Evolutionary conservation across 53 echinoderm and acorn worm species (phyloP), one percentile per base, ranked within the genome.

Genomic region (Luidia sarsii): DNA sequence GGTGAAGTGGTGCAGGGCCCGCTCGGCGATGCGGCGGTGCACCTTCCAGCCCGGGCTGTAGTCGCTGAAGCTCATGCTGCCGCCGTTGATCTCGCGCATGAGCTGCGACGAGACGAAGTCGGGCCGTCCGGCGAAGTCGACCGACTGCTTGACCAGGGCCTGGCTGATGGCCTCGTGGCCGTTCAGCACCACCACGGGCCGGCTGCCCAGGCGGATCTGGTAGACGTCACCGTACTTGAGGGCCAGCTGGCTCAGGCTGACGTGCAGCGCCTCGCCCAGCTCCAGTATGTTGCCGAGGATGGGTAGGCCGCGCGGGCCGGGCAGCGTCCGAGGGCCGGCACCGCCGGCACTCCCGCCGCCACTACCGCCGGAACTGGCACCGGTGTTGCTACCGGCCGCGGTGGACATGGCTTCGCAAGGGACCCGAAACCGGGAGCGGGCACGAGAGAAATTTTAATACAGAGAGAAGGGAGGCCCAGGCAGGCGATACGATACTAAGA

Each of bases 71-170:
- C 91, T 68, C 52, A 99, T 89, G 22, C 87, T 87, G 29, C 74
- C 87, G 6, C 91, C 94, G 52, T 80, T 67, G 70, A 88, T 87
- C 27, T 95, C 85, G 18, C 71, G 71, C 48, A 91, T 89, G 33
- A 81, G 50, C 29, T 89, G 89, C 27, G 94, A 99, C 13, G 94
- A 89, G 15, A 81, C 77, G 24, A 99, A 83, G 25, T 94, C 94
- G 1, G 99, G 99, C 33, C 99, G 83, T 7, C 99, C 99, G 5
- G 94, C 99, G 65, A 99, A 99, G 48, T 91, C 99, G 15, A 87
- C 69, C 4, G 91, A 57, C 52, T 99, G 99, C 5, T 85, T 89
- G 23, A 91, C 89, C 23, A 99, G 85, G 8, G 99, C 99, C 38
- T 89, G 94, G n/a, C 83, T 68, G 71, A 99, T 91, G 25, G 91